Evolutionary conservation across 2,888 invertebrate genomes (phyloP), one percentile per base, ranked within the genome.

Genomic region (Heteromurus nitidus): DNA sequence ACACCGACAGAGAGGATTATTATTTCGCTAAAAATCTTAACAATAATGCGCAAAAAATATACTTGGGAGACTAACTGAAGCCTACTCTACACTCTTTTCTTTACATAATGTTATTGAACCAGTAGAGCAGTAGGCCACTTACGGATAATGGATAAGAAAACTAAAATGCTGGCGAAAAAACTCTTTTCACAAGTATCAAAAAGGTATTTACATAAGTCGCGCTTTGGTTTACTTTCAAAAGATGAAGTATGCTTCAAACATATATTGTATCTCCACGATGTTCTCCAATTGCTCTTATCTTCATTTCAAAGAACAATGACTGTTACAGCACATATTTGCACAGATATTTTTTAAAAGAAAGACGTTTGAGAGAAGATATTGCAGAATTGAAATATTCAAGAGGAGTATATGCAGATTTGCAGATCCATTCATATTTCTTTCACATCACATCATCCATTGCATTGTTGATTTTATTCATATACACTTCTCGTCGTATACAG

Each of bases 91-190:
- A n/a, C 18, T 50, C 5, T 18, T 13, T 44, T 67, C 44, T 67
- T 67, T 67, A 30, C 67, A 55, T 58, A 75, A 58, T 55, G 31
- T 20, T 75, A 58, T 75, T 47, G 18, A 26, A 3, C 60, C 60
- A 72, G 79, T 79, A 36, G 79, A 79, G 47, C 77, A 77, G 79
- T 79, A 79, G 79, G 79, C 70, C 79, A 79, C n/a, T 53, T 16
- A 30, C 2, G 28, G 55, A 47, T 70, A 70, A 68, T 55, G 55
- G 20, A 24, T 24, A n/a, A 47, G 11, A 47, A n/a, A 47, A 36
- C n/a, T 3, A n/a, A 47, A 13, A 11, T 77, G 72, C 64, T 64
- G 36, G n/a, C 3, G n/a, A 47, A 47, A n/a, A 16, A 47, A 16
- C 47, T 47, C n/a, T n/a, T 47, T 47, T 47, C n/a, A 47, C 60